Base-by-base conservation (phyloP, 2,797 vertebrate genomes). In the Poecilia wingei region DNA sequence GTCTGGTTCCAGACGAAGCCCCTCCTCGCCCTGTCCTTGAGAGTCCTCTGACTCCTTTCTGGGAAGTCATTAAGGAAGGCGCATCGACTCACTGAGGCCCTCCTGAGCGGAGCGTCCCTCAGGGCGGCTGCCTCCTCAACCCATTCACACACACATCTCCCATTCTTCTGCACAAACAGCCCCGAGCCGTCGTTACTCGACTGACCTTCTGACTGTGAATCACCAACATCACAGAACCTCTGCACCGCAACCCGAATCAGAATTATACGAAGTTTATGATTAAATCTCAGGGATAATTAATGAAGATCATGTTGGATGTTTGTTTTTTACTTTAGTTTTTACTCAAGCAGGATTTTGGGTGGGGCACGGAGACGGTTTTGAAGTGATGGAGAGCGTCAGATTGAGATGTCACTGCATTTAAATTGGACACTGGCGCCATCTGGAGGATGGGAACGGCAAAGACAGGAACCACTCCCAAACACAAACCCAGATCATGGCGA, bases 361-460 rank as follows among this genome's bases (percentile, higher is more conserved):
- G 94, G 93, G 94, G 94, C 94, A 89, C 82, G 51, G 77, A 76
- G 76, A 84, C 84, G 85, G 81, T 78, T 90, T 91, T 88, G 77
- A 81, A 81, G 72, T 83, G 86, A 88, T 88, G 88, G 78, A 77
- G 83, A 82, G 83, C 74, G 83, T 89, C 87, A 88, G 78, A 82
- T 69, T 83, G 80, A 87, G 28, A 80, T 73, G 83, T 3, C 45
- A 16, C 39, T 18, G 64, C 5, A 0, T 45, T 57, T 84, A 3
- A 18, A 80, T 75, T 49, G 84, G 93, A 53, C 53, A 78, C 8
- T 81, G 92, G 85, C 66, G 88, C 93, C 94, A 92, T 77, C 94
- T 95, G 92, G 78, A 77, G 94, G 93, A 85, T 14, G 72, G 14
- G 64, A 69, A 59, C 10, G 16, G 61, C 14, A 28, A 74, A 18